phyloP scores from a whole-genome alignment of 2,113 vertebrate genomes.

The Eonycteris spelaea region DNA sequence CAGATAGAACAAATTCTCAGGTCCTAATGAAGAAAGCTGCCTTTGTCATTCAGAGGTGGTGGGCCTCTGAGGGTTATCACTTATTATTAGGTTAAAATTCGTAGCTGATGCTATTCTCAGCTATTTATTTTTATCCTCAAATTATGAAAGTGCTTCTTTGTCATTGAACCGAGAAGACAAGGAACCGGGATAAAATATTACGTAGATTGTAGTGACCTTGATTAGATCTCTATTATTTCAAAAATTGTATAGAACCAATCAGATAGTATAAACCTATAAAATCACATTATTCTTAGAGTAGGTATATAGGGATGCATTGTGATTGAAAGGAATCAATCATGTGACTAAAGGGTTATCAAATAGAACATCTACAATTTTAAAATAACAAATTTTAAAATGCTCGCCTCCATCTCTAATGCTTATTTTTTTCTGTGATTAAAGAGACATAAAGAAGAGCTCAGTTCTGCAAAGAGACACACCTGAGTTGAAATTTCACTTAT shows the following conservation, averaged over 20 bases:
- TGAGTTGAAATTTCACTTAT: background rate
- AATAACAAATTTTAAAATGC: too few relatives aligned
- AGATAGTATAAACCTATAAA: background rate
- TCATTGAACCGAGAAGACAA: background rate
- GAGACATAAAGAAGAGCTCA: background rate
- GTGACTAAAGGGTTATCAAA: background rate
- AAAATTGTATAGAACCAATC: background rate
- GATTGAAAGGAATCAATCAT: background rate
- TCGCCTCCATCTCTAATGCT: background rate
- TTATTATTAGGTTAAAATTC: background rate
- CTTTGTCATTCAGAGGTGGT: background rate
- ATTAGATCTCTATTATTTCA: background rate
- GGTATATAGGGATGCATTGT: background rate
- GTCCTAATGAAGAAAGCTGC: background rate
- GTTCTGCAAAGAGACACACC: background rate
- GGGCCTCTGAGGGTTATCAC: background rate
- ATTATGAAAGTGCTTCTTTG: background rate
- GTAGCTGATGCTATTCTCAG: background rate
- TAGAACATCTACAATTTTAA: background rate
- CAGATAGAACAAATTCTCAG: background rate
- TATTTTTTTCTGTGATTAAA: background rate
- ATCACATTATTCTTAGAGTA: background rate
- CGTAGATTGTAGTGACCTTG: background rate
- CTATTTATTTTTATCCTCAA: background rate
- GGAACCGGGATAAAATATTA: background rate